phyloP scores from a whole-genome alignment of 53 echinoderm and acorn worm species.

The Mesocentrotus franciscanus region DNA sequence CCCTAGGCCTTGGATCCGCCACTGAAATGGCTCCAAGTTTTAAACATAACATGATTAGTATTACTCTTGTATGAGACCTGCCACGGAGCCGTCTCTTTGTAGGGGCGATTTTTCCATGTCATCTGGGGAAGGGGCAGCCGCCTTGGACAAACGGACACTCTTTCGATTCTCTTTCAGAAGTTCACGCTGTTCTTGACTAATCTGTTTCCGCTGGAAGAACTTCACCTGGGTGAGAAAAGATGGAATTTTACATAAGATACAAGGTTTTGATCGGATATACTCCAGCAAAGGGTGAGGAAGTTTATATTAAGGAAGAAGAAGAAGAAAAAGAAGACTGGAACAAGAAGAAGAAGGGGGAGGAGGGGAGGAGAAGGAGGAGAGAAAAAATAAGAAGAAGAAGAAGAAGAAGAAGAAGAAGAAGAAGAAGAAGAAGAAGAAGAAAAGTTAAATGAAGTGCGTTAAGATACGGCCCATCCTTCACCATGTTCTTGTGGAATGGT shows the following conservation, averaged over 20 bases:
- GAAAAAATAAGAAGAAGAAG: background rate
- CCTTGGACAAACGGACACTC: background rate
- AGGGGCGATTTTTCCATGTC: background rate
- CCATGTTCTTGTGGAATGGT: no score
- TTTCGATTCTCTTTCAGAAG: background rate
- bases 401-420: background rate
- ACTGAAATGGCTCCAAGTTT: no score
- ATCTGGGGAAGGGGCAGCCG: background rate
- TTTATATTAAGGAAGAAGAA: background rate
- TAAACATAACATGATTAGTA: no score
- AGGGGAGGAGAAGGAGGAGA: background rate
- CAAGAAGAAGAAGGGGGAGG: background rate
- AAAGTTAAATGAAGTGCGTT: background rate
- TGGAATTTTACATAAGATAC: background rate
- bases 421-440: background rate
- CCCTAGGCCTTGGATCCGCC: no score
- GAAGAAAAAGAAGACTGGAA: background rate
- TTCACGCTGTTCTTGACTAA: background rate
- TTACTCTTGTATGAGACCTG: background rate
- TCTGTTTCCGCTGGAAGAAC: background rate
- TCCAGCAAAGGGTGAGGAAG: background rate
- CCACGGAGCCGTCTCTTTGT: background rate
- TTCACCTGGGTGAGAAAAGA: background rate
- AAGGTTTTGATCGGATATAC: no score
- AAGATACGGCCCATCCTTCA: no score